These are phyloP conservation scores for Delichon dasypus DNA, from an alignment of 2,797 vertebrate species.

Conservation along the genomic window DNA sequence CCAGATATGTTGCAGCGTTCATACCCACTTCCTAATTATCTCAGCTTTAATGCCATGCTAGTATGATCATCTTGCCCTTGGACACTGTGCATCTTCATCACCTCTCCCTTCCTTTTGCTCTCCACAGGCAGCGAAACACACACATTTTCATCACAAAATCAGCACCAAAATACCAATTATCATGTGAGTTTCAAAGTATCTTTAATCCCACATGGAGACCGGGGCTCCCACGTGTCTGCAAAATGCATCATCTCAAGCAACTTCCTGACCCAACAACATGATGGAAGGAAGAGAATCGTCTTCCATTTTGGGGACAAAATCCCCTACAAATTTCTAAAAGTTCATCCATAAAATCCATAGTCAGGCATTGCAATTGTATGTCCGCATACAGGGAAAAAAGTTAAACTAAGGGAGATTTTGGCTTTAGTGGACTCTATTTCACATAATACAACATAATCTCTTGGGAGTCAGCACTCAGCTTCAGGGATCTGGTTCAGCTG, in stretches of 20 bases:
- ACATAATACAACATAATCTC: background rate
- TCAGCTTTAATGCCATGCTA: background rate
- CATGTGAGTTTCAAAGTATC: background rate
- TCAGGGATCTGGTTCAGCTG: background rate
- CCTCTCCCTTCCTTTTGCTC: background rate
- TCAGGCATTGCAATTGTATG: background rate
- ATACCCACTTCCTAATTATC: background rate
- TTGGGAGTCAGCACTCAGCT: background rate
- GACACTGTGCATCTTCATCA: background rate
- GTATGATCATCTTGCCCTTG: background rate
- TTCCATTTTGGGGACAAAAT: background rate
- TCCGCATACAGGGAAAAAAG: background rate
- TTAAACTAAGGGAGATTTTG: background rate
- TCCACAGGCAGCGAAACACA: background rate
- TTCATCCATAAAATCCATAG: background rate
- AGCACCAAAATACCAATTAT: background rate
- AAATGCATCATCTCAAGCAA: background rate
- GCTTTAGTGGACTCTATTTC: background rate
- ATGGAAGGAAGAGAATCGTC: background rate
- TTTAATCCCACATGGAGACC: background rate
- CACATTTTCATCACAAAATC: background rate
- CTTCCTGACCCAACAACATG: fast-evolving
- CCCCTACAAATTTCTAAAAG: background rate
- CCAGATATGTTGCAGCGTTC: background rate
- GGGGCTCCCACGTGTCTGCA: background rate